A percentile compares a stretch with the other conserved stretches of the same genome.
Conservation (phyloP, 1,140 invertebrate genomes). For the Ladona fulva region DNA sequence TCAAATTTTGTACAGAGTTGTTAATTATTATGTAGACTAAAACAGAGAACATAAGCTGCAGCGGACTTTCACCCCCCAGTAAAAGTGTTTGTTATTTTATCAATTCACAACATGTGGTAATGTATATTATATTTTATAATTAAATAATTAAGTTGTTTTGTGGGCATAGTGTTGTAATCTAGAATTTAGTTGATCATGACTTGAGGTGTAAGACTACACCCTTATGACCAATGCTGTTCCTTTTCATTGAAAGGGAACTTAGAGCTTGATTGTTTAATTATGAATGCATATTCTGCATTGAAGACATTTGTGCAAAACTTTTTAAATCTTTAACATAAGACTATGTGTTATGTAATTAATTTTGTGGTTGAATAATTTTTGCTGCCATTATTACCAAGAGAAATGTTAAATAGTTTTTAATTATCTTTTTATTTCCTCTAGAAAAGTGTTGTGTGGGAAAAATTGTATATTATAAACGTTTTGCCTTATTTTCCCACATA, state of each 20-base stretch:
- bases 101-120: not conserved
- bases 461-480: not conserved
- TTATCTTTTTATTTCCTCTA: not conserved
- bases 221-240: not conserved
- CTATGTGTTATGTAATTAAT: not conserved
- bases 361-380: not conserved
- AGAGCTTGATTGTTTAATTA: not conserved
- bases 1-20: conserved; percentile 5
- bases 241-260: not conserved
- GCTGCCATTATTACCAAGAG: conserved; percentile 8
- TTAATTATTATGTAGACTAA: not conserved
- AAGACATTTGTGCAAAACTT: not conserved
- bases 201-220: not conserved
- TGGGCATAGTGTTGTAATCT: not conserved
- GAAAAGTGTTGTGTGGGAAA: conserved; percentile 4
- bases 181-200: not conserved
- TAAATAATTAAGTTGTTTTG: not conserved
- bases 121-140: not conserved
- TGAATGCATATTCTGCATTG: not conserved
- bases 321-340: not conserved
- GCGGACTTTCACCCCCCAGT: not conserved
- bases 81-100: conserved; percentile 6
- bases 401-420: conserved; percentile 4
- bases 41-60: not conserved
- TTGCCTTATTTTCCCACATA: not conserved